Base-by-base conservation (phyloP, 2,888 invertebrate species). In the Timandra comae region DNA sequence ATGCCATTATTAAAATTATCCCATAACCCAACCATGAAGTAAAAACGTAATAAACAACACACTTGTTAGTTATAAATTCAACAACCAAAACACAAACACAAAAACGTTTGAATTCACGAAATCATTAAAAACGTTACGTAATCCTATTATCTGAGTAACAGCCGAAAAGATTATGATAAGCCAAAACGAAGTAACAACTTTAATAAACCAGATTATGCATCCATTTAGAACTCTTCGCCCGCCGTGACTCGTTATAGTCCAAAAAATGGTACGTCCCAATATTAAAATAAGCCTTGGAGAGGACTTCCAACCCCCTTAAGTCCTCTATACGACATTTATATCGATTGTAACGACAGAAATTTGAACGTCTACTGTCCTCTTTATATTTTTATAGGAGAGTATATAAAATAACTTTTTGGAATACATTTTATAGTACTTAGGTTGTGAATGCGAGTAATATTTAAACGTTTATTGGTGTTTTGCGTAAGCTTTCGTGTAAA, bases 341-440 rank as follows among this genome's bases (percentile, higher is more conserved):
- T 78, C 71, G 69, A 78, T 75, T 69, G 62, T 35, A 54, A 54
- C 46, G 64, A 8, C 60, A 56, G n/a, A 62, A 74, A 72, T 67
- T 79, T 75, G 63, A 70, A 70, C 72, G 70, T 78, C 79, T 75
- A 79, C 68, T 69, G 64, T 49, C 51, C 40, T 66, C 63, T 69
- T 79, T 74, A 78, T 74, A 74, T 78, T 84, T 82, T 82, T 81
- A 81, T 78, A 69, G 76, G 67, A 3, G 63, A 66, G 64, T 68
- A 68, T 73, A 72, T 81, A 75, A 81, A 81, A 75, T 73, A 76
- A 77, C 74, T 78, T 80, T 69, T 49, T 56, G 51, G 69, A 74
- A 78, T 76, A 79, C 71, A 79, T 80, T 75, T 76, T 64, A 61
- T 7, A 8, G 9, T 23, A 2, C 5, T 23, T 3, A 23, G 3